Evolutionary conservation across 2,797 vertebrate species (phyloP).

Genomic region (Chaetodon trifasciatus): DNA sequence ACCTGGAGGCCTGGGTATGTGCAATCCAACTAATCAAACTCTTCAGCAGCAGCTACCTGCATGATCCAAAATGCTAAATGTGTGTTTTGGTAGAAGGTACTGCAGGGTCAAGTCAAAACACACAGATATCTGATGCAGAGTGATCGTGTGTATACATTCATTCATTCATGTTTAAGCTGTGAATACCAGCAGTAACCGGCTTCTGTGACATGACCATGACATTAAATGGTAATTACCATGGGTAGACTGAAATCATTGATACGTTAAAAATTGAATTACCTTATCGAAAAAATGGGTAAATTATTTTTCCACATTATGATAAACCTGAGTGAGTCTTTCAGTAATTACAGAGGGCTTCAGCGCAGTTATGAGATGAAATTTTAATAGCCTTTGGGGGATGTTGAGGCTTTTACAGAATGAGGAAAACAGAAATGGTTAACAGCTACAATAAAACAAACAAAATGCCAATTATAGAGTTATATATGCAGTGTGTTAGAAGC

Average conservation of each 20-base stretch:
- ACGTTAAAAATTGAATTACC: constrained; percentile 11
- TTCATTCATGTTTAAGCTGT: not conserved
- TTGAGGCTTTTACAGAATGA: constrained; percentile 1
- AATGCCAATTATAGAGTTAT: not conserved
- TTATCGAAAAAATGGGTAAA: not conserved
- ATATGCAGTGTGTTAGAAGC: not conserved
- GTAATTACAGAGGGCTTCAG: not conserved
- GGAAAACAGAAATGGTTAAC: not conserved
- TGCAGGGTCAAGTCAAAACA: not conserved
- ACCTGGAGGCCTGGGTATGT: too few relatives aligned
- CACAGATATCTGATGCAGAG: not conserved
- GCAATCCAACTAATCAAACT: too few relatives aligned
- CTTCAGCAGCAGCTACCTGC: too few relatives aligned
- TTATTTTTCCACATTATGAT: constrained; percentile 5
- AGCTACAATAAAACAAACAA: not conserved
- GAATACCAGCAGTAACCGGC: not conserved
- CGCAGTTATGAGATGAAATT: not conserved
- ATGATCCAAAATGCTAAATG: not conserved
- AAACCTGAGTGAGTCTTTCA: not conserved
- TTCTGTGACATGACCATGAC: not conserved
- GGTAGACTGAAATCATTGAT: constrained; percentile 15
- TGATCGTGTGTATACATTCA: not conserved
- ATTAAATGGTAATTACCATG: not conserved
- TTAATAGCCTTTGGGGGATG: constrained; percentile 1
- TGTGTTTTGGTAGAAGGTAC: not conserved